phyloP scores from a whole-genome alignment of 2,888 invertebrate genomes.

The Melanophora roralis region DNA sequence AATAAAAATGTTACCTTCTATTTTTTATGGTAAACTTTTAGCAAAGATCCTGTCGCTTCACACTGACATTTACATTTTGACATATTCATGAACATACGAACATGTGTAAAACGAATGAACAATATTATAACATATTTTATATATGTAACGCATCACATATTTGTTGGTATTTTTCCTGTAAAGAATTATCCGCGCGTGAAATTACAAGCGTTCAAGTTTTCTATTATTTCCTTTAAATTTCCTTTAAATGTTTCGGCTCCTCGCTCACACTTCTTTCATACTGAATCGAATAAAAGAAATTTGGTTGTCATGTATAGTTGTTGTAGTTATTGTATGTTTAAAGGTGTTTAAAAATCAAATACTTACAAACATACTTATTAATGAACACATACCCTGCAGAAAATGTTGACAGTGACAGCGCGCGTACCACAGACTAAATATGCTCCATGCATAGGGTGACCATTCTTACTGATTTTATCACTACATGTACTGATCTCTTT shows the following conservation, averaged over 20 bases:
- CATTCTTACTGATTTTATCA: too few relatives aligned
- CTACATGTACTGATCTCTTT: too few relatives aligned
- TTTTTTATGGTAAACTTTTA: too few relatives aligned
- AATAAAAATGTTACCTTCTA: too few relatives aligned
- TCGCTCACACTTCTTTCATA: background rate
- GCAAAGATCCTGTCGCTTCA: background rate
- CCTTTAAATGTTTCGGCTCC: background rate
- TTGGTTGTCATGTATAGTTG: conserved; percentile 30
- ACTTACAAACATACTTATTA: too few relatives aligned
- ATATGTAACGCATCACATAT: conserved; percentile 64
- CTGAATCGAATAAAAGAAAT: conserved; percentile 18
- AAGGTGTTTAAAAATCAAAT: conserved; percentile 33
- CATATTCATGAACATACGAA: background rate
- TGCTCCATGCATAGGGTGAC: too few relatives aligned
- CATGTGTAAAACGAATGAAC: too few relatives aligned
- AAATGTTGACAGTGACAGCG: too few relatives aligned
- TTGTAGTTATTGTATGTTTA: background rate
- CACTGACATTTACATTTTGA: background rate
- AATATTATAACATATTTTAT: conserved; percentile 54
- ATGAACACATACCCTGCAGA: too few relatives aligned
- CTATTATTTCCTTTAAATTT: conserved; percentile 44
- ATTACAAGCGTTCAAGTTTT: conserved; percentile 72
- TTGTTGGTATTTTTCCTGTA: conserved; percentile 61
- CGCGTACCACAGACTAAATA: too few relatives aligned
- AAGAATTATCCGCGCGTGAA: conserved; percentile 77